Base-by-base conservation (phyloP, 2,888 invertebrate genomes). In the Thera britannica region DNA sequence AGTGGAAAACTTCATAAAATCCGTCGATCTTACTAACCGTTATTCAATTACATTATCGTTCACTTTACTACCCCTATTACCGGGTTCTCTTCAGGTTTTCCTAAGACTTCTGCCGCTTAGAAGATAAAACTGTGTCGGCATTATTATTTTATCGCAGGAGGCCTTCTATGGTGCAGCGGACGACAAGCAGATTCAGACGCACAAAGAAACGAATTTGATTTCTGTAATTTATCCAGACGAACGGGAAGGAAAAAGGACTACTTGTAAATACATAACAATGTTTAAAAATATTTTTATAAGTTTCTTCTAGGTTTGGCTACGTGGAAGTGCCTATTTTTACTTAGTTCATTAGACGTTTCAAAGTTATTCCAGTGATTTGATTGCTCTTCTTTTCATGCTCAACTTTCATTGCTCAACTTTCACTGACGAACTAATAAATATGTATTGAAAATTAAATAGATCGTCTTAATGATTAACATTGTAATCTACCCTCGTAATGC, bases 1-100 rank as follows among this genome's bases (percentile, higher is more conserved):
- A 65, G 66, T 52, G 63, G 66, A 60, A 63, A 70, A 63, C 63
- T 77, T 76, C 75, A 76, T 78, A 77, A 75, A 77, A 71, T 70
- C 69, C 71, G 73, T 74, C 72, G 69, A 71, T 74, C 74, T 71
- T 68, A 70, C 67, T 72, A 70, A 71, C 64, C 69, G 69, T 69
- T 71, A 74, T 74, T 70, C 63, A 38, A 70, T 70, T 66, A 58
- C 54, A 64, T 67, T 60, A 65, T 64, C 65, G 63, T 66, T 71
- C 63, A 57, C 63, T 68, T 71, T 66, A 62, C 54, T 54, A 57
- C 48, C 62, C 62, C 51, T 65, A 63, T 62, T 66, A 56, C 66
- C 57, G 60, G 52, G 62, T 52, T 46, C 44, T 48, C 34, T 57
- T 11, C 44, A 67, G 56, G 36, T 49, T 61, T 61, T 57, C 7